Percentiles rank a stretch among this genome's conserved stretches.
These are phyloP conservation scores for Vimba vimba DNA, from an alignment of 2,113 vertebrate species.

Conservation along the genomic window DNA sequence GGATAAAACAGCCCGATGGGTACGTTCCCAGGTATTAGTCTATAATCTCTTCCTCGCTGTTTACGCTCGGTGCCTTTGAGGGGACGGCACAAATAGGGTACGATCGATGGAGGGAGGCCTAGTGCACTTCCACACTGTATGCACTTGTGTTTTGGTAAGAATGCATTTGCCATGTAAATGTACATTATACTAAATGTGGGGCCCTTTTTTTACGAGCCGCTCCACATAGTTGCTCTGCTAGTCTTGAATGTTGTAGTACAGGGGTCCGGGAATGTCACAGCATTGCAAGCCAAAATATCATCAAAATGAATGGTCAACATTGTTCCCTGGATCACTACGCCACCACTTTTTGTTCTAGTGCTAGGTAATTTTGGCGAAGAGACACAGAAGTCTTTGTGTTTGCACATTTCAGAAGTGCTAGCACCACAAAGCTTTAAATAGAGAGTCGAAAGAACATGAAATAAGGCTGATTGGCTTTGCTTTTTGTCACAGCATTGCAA, in stretches of 20 bases:
- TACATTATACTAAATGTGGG: constrained; percentile 56
- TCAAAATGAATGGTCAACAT: not conserved
- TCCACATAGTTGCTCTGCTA: constrained; percentile 73
- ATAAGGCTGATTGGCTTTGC: not conserved
- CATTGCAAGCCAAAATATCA: not conserved
- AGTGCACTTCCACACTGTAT: constrained; percentile 67
- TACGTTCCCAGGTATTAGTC: constrained; percentile 91
- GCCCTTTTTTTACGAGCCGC: constrained; percentile 68
- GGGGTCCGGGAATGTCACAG: constrained; percentile 69
- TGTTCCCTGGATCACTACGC: not conserved
- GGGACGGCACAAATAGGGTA: constrained; percentile 82
- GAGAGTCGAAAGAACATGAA: not conserved
- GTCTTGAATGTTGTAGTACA: constrained; percentile 20
- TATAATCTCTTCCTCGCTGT: constrained; percentile 85
- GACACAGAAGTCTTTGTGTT: constrained; percentile 20
- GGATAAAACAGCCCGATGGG: constrained; percentile 74
- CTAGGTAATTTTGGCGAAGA: not conserved
- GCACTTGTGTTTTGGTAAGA: constrained; percentile 32
- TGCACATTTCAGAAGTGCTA: not conserved
- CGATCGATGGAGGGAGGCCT: constrained; percentile 90
- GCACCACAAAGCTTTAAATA: not conserved
- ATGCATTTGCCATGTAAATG: constrained; percentile 28
- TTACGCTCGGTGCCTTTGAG: constrained; percentile 89
- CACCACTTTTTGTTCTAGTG: not conserved
- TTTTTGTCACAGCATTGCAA: too few species aligned